These are phyloP conservation scores for Geococcyx californianus DNA, from an alignment of 2,113 vertebrate genomes.

Conservation along the genomic window DNA sequence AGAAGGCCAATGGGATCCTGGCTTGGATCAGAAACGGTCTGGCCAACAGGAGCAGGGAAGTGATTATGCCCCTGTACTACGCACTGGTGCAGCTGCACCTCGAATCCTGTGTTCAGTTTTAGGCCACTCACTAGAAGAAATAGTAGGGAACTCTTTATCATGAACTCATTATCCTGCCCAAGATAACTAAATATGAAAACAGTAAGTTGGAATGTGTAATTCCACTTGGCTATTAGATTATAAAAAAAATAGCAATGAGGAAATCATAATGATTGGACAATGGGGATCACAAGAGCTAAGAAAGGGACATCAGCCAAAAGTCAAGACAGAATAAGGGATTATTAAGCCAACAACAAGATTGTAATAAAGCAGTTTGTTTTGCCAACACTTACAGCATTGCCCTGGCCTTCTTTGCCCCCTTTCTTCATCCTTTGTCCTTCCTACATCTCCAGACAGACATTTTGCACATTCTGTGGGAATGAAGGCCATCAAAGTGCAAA, in stretches of 20 bases:
- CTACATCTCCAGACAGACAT: background rate
- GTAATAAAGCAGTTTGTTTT: background rate
- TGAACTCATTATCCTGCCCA: background rate
- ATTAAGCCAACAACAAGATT: background rate
- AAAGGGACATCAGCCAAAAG: background rate
- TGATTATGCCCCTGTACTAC: too few relatives aligned
- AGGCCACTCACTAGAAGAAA: too few relatives aligned
- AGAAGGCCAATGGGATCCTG: too few relatives aligned
- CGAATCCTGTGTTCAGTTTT: too few relatives aligned
- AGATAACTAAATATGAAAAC: background rate
- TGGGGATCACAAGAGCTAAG: background rate
- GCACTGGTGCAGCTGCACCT: too few relatives aligned
- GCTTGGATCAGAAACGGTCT: too few relatives aligned
- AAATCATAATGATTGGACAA: background rate
- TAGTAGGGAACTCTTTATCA: too few relatives aligned
- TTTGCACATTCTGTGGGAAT: background rate
- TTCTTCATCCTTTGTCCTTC: background rate
- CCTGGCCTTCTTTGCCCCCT: background rate
- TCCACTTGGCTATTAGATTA: background rate
- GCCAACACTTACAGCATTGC: background rate
- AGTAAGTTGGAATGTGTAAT: background rate
- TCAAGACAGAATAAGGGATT: background rate
- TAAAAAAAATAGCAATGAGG: background rate
- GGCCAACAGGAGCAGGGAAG: too few relatives aligned
- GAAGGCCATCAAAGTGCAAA: background rate